phyloP scores from a whole-genome alignment of 2,888 invertebrate genomes.

The Desoria tigrina region DNA sequence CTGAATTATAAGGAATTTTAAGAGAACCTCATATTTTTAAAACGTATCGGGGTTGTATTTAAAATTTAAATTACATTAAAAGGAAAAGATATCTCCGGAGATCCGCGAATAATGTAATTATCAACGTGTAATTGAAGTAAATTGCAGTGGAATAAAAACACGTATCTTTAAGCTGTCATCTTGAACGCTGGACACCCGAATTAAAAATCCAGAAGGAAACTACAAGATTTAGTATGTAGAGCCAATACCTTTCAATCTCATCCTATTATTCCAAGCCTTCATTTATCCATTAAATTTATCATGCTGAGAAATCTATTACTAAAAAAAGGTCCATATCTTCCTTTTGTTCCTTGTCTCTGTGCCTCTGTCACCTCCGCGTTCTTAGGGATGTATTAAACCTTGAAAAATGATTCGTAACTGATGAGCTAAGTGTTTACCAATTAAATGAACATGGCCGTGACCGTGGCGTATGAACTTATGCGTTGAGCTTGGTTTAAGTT shows the following conservation, averaged over 20 bases:
- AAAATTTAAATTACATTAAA: no score
- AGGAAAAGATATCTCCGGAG: neutral
- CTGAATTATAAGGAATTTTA: no score
- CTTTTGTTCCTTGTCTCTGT: no score
- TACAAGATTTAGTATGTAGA: no score
- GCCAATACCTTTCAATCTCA: neutral
- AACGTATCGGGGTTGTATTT: no score
- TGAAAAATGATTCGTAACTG: constrained; percentile 5
- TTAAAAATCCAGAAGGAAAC: no score
- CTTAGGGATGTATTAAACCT: neutral
- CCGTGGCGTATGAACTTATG: neutral
- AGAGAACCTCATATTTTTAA: no score
- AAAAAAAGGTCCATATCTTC: constrained; percentile 8
- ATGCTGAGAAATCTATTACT: constrained; percentile 30
- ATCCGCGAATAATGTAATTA: constrained; percentile 12
- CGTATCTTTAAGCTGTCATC: neutral
- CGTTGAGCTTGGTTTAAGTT: no score
- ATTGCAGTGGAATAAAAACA: constrained; percentile 12
- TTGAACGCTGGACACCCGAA: neutral
- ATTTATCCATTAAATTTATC: constrained; percentile 44
- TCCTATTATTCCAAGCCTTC: constrained; percentile 10
- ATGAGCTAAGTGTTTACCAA: constrained; percentile 12
- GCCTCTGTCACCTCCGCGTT: no score
- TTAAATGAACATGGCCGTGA: constrained; percentile 16
- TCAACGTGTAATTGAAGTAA: constrained; percentile 32